Evolutionary conservation across 1,140 invertebrate species (phyloP), one percentile per base, ranked within the genome.

Genomic region (Chrysomallon squamiferum): DNA sequence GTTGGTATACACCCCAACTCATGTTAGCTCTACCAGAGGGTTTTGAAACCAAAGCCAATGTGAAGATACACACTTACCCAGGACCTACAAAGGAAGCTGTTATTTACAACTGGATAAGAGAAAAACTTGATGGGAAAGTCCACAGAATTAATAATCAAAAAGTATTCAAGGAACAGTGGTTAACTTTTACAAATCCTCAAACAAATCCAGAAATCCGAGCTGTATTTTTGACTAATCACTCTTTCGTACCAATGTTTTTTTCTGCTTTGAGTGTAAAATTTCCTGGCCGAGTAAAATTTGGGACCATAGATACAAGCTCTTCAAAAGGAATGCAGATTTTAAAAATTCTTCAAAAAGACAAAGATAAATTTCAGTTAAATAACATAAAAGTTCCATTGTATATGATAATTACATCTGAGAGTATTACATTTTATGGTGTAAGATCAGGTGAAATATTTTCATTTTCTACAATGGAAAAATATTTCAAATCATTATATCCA

Each of bases 201-300:
- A 54, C 71, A 32, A 74, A 76, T 41, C 63, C 77, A n/a, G 79
- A 84, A 66, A 80, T 88, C 3, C 77, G 82, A 41, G 78, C 87
- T 2, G 69, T 88, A 29, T 77, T 88, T 9, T 78, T 88, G 49
- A 86, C 87, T 11, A 75, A 83, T 49, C 62, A 86, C 25, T 45
- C 72, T 3, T 76, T 80, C 41, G 80, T 86, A 20, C 88, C 88
- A 13, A 71, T 88, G 60, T 88, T 88, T 73, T 79, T 86, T 57
- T 88, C 87, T 32, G 86, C 87, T n/a, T 78, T 88, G 3, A 87
- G 86, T 70, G 86, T 88, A 2, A 87, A 87, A 73, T 89, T 88
- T 78, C 86, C 87, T 49, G 88, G 88, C 41, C 72, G 88, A 6
- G 84, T 88, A 0, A 84, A 84, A 65, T 87, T 88, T 80, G 87